A percentile compares a stretch with the other conserved stretches of the same genome.
phyloP scores from a whole-genome alignment of 2,888 invertebrate species.

The Argyresthia goedartella region DNA sequence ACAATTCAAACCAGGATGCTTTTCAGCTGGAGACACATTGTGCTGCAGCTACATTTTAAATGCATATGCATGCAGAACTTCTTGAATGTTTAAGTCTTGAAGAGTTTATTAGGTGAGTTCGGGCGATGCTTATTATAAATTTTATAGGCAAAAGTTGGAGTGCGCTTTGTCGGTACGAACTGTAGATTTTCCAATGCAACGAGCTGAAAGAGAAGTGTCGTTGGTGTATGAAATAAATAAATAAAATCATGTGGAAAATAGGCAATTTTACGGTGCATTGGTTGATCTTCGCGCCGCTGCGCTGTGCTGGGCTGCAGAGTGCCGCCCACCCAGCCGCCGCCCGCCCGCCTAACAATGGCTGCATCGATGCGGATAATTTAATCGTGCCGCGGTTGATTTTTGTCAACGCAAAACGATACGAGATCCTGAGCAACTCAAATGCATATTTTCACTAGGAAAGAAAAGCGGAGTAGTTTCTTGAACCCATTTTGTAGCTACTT shows the following conservation, averaged over 20 bases:
- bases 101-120: conserved; percentile 15
- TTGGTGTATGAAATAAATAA: conserved; percentile 65
- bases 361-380: conserved; percentile 45
- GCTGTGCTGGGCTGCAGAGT: no score
- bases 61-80: conserved; percentile 16
- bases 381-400: conserved; percentile 19
- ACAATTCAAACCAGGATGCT: conserved; percentile 33
- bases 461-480: no score
- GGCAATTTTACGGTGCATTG: conserved; percentile 71
- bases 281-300: conserved; percentile 34
- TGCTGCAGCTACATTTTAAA: conserved; percentile 40
- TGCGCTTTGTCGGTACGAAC: neutral
- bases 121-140: neutral
- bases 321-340: conserved; percentile 22
- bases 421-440: neutral
- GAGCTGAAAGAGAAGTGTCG: conserved; percentile 41
- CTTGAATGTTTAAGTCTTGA: conserved; percentile 6
- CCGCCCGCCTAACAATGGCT: conserved; percentile 45
- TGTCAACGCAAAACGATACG: neutral
- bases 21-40: conserved; percentile 35
- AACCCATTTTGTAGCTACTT: no score
- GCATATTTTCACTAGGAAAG: no score
- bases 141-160: neutral
- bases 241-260: conserved; percentile 69
- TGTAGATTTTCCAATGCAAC: conserved; percentile 35